phyloP scores from a whole-genome alignment of 1,140 invertebrate species.

The Radopholus similis region DNA sequence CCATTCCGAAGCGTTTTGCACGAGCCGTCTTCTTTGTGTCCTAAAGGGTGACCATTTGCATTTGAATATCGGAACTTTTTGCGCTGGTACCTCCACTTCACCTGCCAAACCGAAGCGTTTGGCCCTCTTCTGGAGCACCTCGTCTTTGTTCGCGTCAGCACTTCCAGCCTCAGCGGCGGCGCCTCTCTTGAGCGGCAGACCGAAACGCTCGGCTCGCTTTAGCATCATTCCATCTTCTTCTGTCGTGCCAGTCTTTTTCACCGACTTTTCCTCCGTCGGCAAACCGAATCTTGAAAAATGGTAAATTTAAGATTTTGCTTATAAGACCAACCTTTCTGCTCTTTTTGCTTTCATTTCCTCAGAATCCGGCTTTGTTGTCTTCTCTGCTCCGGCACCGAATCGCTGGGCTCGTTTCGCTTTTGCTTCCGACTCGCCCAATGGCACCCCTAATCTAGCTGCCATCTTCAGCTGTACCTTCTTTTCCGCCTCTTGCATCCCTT shows the following conservation, averaged over 20 bases:
- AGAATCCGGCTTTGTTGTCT: not conserved
- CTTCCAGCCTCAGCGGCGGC: not conserved
- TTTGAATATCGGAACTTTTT: not conserved
- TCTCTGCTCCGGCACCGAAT: constrained; percentile 1
- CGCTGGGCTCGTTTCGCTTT: not conserved
- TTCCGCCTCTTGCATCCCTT: not conserved
- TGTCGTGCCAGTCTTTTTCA: not conserved
- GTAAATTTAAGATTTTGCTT: not conserved
- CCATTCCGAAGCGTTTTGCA: constrained; percentile 16
- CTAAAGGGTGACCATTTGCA: not conserved
- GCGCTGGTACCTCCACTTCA: not conserved
- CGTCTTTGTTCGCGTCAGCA: not conserved
- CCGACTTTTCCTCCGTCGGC: not conserved
- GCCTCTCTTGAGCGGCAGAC: constrained; percentile 11
- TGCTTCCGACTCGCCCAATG: not conserved
- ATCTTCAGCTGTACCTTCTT: constrained; percentile 1
- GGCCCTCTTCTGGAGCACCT: constrained; percentile 15
- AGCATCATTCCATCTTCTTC: constrained; percentile 27
- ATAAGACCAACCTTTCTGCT: constrained; percentile 1
- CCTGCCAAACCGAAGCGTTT: constrained; percentile 15
- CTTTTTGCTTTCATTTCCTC: constrained; percentile 15
- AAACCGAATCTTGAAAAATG: not conserved
- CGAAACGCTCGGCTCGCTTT: constrained; percentile 18
- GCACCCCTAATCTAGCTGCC: constrained; percentile 1
- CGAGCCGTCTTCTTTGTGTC: constrained; percentile 16